phyloP scores from a whole-genome alignment of 2,888 invertebrate species.

The Lasioglossum malachurum region DNA sequence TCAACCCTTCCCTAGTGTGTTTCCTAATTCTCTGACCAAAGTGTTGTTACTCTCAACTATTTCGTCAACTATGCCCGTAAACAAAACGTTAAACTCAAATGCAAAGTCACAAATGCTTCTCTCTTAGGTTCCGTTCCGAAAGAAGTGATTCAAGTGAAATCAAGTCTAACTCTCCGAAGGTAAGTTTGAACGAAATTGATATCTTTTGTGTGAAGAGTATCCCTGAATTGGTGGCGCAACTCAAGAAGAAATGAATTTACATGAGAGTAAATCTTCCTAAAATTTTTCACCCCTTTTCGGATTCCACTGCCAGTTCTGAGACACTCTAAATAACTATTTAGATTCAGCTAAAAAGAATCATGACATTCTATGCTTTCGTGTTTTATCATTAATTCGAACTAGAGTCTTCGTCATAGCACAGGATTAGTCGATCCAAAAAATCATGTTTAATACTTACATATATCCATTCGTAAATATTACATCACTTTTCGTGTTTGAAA shows the following conservation, averaged over 20 bases:
- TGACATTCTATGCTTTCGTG: background rate
- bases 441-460: background rate
- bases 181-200: background rate
- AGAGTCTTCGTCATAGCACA: background rate
- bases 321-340: background rate
- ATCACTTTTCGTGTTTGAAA: background rate
- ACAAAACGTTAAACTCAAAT: background rate
- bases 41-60: background rate
- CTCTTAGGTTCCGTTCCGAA: background rate
- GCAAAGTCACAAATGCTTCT: background rate
- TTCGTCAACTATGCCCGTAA: background rate
- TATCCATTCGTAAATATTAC: background rate
- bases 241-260: background rate
- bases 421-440: background rate
- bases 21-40: background rate
- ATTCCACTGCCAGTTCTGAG: background rate
- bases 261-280: background rate
- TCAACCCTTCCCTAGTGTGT: background rate
- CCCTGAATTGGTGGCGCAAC: background rate
- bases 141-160: background rate
- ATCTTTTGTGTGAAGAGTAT: background rate
- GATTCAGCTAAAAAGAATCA: background rate
- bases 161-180: background rate
- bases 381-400: background rate
- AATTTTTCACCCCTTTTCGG: background rate